Evolutionary conservation across 2,797 vertebrate species (phyloP), one percentile per base, ranked within the genome.

Genomic region (Xenentodon cancila): DNA sequence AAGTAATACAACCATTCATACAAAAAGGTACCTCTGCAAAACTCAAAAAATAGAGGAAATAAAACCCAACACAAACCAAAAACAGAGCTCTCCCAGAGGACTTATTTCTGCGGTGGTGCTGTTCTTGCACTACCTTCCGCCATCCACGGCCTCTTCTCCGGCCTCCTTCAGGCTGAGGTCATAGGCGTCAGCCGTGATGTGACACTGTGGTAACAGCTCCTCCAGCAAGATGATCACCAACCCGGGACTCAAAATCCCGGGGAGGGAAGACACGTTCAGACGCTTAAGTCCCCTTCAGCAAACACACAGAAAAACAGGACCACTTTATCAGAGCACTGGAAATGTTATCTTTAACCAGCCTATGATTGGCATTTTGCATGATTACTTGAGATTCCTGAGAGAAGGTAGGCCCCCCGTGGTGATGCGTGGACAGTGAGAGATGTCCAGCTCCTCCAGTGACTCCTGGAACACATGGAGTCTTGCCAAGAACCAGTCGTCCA

Each of bases 401-500:
- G 94, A 89, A 42, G 91, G 88, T 4, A 98, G 88, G 15, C 95
- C 96, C 1, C 94, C 90, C 32, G 88, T 90, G 0, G 95, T 95
- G 72, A 97, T 64, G 0, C 0, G 77, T 42, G 94, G 90, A 50
- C 96, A 98, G 7, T 93, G 89, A 0, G 96, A 94, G 66, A 98
- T 84, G 3, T 92, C 91, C 47, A 98, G 89, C 37, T 95, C 94
- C 72, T 92, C 80, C 61, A 98, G 71, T 0, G 85, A 92, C 61
- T 82, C 77, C 16, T 90, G 75, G 21, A 97, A 94, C 0, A 81
- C 4, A 9, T 97, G 79, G 46, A 98, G 92, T 15, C 88, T 88
- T 27, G 88, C 74, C 27, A 98, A 86, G 57, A 92, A 93, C 96
- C 96, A 98, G 88, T 96, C 94, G 0, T 96, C 94, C 9, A 98